Evolutionary conservation across 2,888 invertebrate genomes (phyloP), one percentile per base, ranked within the genome.

Genomic region (Clivina fossor): DNA sequence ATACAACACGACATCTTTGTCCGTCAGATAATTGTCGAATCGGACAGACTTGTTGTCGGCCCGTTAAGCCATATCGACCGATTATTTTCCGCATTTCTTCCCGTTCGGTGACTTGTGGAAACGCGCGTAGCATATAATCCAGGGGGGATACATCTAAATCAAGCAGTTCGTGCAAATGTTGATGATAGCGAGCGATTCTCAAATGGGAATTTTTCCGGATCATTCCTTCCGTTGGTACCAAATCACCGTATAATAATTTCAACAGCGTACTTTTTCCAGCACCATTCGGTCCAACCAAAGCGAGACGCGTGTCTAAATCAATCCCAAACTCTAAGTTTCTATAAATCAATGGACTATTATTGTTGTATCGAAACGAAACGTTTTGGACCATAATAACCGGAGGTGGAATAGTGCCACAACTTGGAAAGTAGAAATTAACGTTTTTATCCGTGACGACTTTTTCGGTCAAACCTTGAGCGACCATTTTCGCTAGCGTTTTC

Each of bases 371-470:
- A 78, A 98, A 99, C 64, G 92, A 91, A 30, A 99, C 98, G 69
- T 98, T 95, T 79, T 95, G 95, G 50, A 99, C 97, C 97, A 98
- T 98, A 67, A 99, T 97, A 57, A 99, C 98, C 0, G 99, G 99
- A 1, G 99, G 99, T 30, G 99, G 99, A 63, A 99, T 90, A 47
- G 85, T 90, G 58, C 98, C 99, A 69, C 98, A 98, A 28, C 85
- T 82, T 0, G 94, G 97, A 75, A 99, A 99, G 73, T 90, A 94
- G 74, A 99, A 99, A 66, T 90, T 90, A 49, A 97, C 84, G 43
- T 82, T 82, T 80, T 95, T 97, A 70, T 99, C 99, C 60, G 81
- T 84, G 3, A 82, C 78, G 0, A 98, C 97, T 77, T 92, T 95
- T 71, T 98, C 97, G 0, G 98, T 98, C 18, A 99, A 81, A 1